Evolutionary conservation across 1,140 invertebrate genomes (phyloP).

Genomic region (Arion vulgaris): DNA sequence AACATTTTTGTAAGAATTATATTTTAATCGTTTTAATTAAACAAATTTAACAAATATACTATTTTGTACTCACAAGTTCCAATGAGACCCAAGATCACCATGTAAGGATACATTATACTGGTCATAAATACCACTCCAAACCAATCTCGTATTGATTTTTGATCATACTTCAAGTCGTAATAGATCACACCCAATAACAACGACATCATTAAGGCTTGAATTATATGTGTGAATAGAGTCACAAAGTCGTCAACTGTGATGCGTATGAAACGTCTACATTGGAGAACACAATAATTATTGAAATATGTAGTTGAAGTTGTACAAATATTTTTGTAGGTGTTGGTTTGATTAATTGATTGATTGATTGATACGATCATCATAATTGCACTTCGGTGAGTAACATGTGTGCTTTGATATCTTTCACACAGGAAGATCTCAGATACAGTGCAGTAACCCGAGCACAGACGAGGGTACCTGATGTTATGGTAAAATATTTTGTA

Average conservation of each 20-base stretch:
- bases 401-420: too few species aligned
- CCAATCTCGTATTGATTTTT: constrained; percentile 60
- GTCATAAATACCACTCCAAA: constrained; percentile 65
- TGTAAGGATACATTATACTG: constrained; percentile 64
- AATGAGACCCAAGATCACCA: constrained; percentile 62
- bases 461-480: too few species aligned
- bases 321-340: too few species aligned
- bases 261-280: constrained; percentile 55
- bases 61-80: constrained; percentile 53
- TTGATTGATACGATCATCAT: too few species aligned
- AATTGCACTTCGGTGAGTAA: too few species aligned
- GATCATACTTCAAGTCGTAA: constrained; percentile 53
- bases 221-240: constrained; percentile 54
- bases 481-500: too few species aligned
- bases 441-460: too few species aligned
- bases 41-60: neutral
- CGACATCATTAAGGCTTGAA: constrained; percentile 63
- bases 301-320: neutral
- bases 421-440: too few species aligned
- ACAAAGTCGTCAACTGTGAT: constrained; percentile 60
- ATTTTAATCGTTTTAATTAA: too few species aligned
- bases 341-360: too few species aligned
- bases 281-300: neutral
- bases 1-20: too few species aligned
- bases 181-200: constrained; percentile 62